Conservation (phyloP, 2,797 vertebrate species). For the Tadarida brasiliensis region DNA sequence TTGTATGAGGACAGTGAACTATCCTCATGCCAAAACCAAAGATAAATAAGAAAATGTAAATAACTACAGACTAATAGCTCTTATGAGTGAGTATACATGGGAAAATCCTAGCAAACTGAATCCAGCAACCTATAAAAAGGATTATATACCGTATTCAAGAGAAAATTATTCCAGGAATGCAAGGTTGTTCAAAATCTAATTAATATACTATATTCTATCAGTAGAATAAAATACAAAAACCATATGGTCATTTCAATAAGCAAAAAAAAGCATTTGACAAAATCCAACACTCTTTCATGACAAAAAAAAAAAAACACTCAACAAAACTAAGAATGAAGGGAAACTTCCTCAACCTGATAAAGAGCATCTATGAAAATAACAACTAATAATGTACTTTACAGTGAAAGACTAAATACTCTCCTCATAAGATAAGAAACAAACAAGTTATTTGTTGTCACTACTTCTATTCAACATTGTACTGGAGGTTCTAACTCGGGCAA, state of each 20-base stretch:
- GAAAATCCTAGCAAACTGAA: constrained; percentile 27
- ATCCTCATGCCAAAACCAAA: neutral
- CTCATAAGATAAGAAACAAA: neutral
- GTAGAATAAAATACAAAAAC: neutral
- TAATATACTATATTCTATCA: neutral
- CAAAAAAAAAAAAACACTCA: neutral
- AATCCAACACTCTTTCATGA: neutral
- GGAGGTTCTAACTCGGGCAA: neutral
- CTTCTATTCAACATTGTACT: neutral
- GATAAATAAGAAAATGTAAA: neutral
- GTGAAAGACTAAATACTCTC: neutral
- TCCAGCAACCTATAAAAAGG: neutral
- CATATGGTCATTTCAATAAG: neutral
- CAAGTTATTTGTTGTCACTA: neutral
- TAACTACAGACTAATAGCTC: neutral
- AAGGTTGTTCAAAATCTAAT: neutral
- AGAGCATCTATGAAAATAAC: neutral
- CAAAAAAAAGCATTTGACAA: neutral
- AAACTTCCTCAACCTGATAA: neutral
- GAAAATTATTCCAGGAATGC: neutral
- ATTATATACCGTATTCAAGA: neutral
- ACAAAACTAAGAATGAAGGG: neutral
- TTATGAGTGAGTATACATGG: neutral
- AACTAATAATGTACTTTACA: neutral
- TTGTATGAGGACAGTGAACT: neutral